Conservation (phyloP, 1,140 invertebrate genomes). For the Helicorthomorpha holstii region DNA sequence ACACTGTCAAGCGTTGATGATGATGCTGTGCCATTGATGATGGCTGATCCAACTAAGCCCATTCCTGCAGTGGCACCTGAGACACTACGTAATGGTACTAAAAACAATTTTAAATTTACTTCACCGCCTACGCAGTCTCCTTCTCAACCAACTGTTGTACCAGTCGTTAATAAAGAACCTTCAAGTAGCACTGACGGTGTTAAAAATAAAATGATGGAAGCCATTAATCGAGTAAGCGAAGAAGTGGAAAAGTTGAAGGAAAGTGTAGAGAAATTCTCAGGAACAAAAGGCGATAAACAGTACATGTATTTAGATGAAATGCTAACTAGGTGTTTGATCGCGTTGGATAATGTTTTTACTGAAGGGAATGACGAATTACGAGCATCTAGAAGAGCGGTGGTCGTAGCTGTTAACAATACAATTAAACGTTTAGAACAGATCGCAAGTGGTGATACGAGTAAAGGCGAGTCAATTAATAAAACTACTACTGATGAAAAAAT, state of each 20-base stretch:
- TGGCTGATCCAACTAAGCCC: not conserved
- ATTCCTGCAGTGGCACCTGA: too few species aligned
- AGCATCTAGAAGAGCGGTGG: conserved; percentile 64
- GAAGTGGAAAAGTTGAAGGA: conserved; percentile 52
- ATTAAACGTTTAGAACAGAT: conserved; percentile 57
- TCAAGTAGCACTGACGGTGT: not conserved
- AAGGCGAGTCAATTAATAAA: too few species aligned
- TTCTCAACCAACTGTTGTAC: not conserved
- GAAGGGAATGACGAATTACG: conserved; percentile 77
- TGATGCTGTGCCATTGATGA: not conserved
- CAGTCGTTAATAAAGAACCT: not conserved
- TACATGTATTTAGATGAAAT: conserved; percentile 85
- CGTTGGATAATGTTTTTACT: conserved; percentile 78
- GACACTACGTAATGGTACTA: too few species aligned
- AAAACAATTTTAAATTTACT: too few species aligned
- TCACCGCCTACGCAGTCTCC: not conserved
- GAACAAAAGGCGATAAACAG: conserved; percentile 57
- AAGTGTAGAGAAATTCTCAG: conserved; percentile 57
- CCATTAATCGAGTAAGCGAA: conserved; percentile 33
- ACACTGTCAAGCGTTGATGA: not conserved
- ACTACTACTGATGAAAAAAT: too few species aligned
- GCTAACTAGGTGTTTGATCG: conserved; percentile 77
- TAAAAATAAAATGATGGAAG: not conserved
- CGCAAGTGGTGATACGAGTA: too few species aligned
- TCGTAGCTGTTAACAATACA: conserved; percentile 68